A percentile compares a stretch with the other conserved stretches of the same genome.
Conservation (phyloP, 2,113 vertebrate genomes). For the Phyllopteryx taeniolatus region DNA sequence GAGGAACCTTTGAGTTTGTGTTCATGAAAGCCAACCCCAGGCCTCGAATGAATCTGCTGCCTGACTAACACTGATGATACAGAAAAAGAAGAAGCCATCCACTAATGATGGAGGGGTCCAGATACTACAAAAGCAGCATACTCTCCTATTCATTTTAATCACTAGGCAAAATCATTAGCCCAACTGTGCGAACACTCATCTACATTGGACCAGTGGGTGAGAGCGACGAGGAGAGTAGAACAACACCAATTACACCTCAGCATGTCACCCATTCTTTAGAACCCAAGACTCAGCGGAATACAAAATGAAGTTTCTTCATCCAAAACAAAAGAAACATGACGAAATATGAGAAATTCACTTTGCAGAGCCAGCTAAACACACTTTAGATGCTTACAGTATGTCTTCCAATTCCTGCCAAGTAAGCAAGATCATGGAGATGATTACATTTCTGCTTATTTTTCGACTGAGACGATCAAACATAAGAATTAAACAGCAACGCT, state of each 20-base stretch:
- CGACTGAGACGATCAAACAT: conserved; percentile 22
- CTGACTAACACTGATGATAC: conserved; percentile 56
- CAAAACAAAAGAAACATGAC: conserved; percentile 17
- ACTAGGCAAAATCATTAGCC: conserved; percentile 72
- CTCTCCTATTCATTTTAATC: conserved; percentile 72
- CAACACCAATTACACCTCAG: conserved; percentile 63
- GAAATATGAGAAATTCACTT: conserved; percentile 29
- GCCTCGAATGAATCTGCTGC: conserved; percentile 62
- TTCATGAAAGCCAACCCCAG: conserved; percentile 70
- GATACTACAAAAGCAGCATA: conserved; percentile 57
- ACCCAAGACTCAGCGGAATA: conserved; percentile 57
- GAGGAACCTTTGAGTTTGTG: conserved; percentile 70
- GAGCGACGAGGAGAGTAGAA: conserved; percentile 40
- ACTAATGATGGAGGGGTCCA: conserved; percentile 70
- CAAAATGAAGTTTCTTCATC: conserved; percentile 58
- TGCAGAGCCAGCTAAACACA: conserved; percentile 38
- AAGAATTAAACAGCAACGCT: conserved; percentile 35
- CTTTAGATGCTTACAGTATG: conserved; percentile 15
- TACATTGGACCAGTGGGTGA: conserved; percentile 43
- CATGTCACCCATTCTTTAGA: conserved; percentile 45
- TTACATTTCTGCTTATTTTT: conserved; percentile 8
- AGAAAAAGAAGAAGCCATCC: conserved; percentile 45
- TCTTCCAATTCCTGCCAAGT: conserved; percentile 31
- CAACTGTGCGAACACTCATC: conserved; percentile 49
- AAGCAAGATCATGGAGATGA: conserved; percentile 38